These are phyloP conservation scores for Pseudorasbora parva DNA, from an alignment of 2,113 vertebrate genomes.

Conservation along the genomic window DNA sequence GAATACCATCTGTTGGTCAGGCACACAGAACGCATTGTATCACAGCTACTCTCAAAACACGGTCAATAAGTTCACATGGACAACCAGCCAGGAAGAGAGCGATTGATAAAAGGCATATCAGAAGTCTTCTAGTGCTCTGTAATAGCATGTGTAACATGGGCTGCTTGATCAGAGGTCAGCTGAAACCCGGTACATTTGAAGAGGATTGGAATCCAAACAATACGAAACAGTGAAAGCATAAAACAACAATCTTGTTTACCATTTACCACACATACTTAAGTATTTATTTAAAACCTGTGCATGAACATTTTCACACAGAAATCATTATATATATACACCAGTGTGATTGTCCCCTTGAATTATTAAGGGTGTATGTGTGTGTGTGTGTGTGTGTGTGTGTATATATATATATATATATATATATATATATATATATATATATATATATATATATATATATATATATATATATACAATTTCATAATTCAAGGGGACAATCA, in stretches of 20 bases:
- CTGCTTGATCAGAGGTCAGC: neutral
- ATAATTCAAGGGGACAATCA: too few relatives aligned
- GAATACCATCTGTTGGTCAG: conserved; percentile 57
- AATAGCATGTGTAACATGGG: conserved; percentile 2
- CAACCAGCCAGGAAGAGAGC: conserved; percentile 45
- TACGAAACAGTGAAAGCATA: neutral
- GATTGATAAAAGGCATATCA: conserved; percentile 46
- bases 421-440: too few relatives aligned
- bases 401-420: too few relatives aligned
- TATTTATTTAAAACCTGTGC: too few relatives aligned
- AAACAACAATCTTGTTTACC: neutral
- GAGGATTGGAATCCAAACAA: neutral
- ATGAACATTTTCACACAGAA: too few relatives aligned
- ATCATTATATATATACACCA: too few relatives aligned
- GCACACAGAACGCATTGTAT: conserved; percentile 58
- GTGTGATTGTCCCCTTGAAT: too few relatives aligned
- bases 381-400: too few relatives aligned
- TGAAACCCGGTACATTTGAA: neutral
- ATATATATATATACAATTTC: too few relatives aligned
- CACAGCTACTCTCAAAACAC: conserved; percentile 50
- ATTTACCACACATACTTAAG: too few relatives aligned
- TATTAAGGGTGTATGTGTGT: too few relatives aligned
- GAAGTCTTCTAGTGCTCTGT: conserved; percentile 4
- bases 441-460: too few relatives aligned
- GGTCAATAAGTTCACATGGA: conserved; percentile 52